Conservation (phyloP, 2,888 invertebrate species). For the Heliconius ethilla region DNA sequence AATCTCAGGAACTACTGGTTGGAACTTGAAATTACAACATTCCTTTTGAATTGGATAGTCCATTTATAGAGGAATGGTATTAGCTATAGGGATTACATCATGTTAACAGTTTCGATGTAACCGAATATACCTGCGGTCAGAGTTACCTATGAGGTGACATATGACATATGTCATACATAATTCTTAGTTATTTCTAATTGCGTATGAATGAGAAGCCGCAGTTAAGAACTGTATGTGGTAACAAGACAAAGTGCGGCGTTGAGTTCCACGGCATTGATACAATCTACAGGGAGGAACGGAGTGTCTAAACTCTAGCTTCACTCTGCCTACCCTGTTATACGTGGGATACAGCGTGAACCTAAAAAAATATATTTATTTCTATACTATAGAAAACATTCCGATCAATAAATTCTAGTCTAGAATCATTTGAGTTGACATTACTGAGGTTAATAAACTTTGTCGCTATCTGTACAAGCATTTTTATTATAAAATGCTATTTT, state of each 20-base stretch:
- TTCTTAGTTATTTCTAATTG: no score
- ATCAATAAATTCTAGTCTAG: constrained; percentile 19
- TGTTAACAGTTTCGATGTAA: no score
- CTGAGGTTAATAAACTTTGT: constrained; percentile 1
- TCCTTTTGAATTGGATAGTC: no score
- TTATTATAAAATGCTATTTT: constrained; percentile 8
- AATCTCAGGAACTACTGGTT: background rate
- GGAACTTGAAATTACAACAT: background rate
- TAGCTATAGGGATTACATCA: no score
- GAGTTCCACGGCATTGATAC: background rate
- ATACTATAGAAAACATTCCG: background rate
- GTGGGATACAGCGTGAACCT: background rate
- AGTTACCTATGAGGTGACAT: no score
- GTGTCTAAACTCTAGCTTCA: background rate
- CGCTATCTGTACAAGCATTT: background rate
- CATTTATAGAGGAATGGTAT: no score
- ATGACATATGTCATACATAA: no score
- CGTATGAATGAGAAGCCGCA: no score
- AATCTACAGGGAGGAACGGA: background rate
- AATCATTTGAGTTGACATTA: constrained; percentile 1
- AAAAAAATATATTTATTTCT: background rate
- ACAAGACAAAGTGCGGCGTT: background rate
- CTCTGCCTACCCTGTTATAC: background rate
- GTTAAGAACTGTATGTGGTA: background rate
- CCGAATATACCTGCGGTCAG: no score